Evolutionary conservation across 2,888 invertebrate species (phyloP), one percentile per base, ranked within the genome.

Genomic region (Eumerus sabulonum): DNA sequence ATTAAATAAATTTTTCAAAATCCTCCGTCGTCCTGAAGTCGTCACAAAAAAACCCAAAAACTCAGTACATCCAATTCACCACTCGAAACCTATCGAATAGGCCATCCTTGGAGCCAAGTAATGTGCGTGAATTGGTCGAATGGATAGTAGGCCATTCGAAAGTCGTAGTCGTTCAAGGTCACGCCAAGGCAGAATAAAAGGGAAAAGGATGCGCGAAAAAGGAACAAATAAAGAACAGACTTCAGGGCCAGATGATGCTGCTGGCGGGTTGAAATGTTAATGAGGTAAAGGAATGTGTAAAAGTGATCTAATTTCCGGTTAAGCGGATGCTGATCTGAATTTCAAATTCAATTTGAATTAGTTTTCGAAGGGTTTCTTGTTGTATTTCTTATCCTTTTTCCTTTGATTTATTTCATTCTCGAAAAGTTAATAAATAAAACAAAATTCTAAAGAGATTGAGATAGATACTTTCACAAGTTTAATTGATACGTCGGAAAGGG

Each of bases 221-320:
- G 44, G 38, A 54, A 27, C 7, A 7, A 27, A 27, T 27, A 27
- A 27, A 27, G 27, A 27, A 27, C 27, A 44, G 44, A 68, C 51
- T 57, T 67, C 13, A 14, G n/a, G 38, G 16, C 57, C 53, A 38
- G 53, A 54, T 47, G 64, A 66, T 40, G 64, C 51, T 51, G 48
- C 36, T 35, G 40, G 19, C 27, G 67, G 74, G 60, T 67, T 56
- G 48, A 74, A 74, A 74, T 67, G 74, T 66, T 67, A 74, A 74
- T 67, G 67, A 66, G 66, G 36, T 62, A 50, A 50, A 74, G 67
- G 67, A 62, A 67, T 67, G 74, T 67, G 73, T 60, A 62, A 56
- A 62, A 62, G 44, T 62, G 60, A 68, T 74, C 67, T 56, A 74
- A 74, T 74, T 74, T 74, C 67, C 45, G 68, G 62, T 53, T 68